phyloP scores from a whole-genome alignment of 1,140 invertebrate genomes.

The Drosophila kikkawai region DNA sequence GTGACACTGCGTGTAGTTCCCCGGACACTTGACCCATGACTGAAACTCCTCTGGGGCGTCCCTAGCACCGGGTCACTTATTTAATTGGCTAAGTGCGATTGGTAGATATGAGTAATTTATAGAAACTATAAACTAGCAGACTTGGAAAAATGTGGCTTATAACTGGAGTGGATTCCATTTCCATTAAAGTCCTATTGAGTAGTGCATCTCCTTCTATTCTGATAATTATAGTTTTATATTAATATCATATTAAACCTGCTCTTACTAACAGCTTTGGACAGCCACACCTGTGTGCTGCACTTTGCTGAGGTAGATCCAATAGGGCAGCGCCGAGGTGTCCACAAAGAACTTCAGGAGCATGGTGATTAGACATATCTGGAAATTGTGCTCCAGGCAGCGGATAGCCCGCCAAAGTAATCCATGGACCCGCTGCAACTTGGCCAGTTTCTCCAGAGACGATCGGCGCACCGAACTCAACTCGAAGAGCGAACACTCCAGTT shows the following conservation, averaged over 20 bases:
- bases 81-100: conserved; percentile 40
- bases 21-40: conserved; percentile 56
- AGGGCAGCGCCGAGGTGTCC: conserved; percentile 43
- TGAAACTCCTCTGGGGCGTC: not conserved
- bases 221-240: not conserved
- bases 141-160: not conserved
- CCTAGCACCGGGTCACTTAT: not conserved
- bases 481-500: conserved; percentile 26
- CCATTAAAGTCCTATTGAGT: no score
- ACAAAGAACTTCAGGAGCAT: conserved; percentile 52
- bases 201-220: not conserved
- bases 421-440: conserved; percentile 34
- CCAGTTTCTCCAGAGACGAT: conserved; percentile 25
- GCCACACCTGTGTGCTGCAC: not conserved
- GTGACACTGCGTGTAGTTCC: conserved; percentile 45
- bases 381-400: conserved; percentile 51
- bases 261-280: conserved; percentile 28
- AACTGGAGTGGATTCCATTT: not conserved
- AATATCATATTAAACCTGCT: not conserved
- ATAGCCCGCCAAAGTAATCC: conserved; percentile 44
- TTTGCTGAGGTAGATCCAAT: conserved; percentile 54
- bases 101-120: not conserved
- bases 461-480: conserved; percentile 34
- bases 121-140: not conserved
- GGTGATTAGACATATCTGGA: conserved; percentile 38